Percentiles rank a stretch among this genome's conserved stretches.
Conservation (phyloP, 2,888 invertebrate genomes). For the Yponomeuta malinellus region DNA sequence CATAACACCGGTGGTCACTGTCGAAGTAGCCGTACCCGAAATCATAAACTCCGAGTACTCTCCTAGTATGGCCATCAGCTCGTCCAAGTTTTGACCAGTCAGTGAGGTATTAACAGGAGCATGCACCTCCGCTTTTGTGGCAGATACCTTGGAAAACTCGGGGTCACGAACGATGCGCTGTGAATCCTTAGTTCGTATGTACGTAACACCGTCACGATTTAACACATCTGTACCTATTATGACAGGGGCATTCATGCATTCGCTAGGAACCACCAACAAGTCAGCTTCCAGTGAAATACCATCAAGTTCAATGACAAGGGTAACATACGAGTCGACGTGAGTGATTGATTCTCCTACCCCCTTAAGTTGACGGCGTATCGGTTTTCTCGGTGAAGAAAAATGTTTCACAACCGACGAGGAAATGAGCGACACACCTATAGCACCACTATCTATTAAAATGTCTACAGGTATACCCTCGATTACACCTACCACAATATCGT, state of each 20-base stretch:
- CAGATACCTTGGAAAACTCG: no score
- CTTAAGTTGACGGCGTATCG: background rate
- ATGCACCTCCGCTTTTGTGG: no score
- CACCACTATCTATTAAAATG: conserved; percentile 6
- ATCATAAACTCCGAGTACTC: conserved; percentile 20
- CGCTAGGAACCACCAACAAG: conserved; percentile 22
- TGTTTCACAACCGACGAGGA: background rate
- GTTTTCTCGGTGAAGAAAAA: background rate
- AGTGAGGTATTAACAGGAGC: conserved; percentile 20
- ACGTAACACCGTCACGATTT: conserved; percentile 25
- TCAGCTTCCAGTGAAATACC: conserved; percentile 25
- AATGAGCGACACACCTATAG: background rate
- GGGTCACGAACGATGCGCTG: conserved; percentile 19
- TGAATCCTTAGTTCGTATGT: conserved; percentile 19
- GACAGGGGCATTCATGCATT: conserved; percentile 23
- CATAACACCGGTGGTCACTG: conserved; percentile 24
- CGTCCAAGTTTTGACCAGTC: conserved; percentile 16
- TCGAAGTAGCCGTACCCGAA: conserved; percentile 21
- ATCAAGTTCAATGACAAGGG: background rate
- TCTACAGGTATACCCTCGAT: conserved; percentile 5
- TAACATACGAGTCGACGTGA: background rate
- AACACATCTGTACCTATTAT: conserved; percentile 27
- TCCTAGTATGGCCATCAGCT: conserved; percentile 16
- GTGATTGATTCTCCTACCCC: background rate
- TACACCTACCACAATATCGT: background rate